A percentile compares a stretch with the other conserved stretches of the same genome.
Conservation (phyloP, 2,888 invertebrate genomes). For the Brachylomia viminalis region DNA sequence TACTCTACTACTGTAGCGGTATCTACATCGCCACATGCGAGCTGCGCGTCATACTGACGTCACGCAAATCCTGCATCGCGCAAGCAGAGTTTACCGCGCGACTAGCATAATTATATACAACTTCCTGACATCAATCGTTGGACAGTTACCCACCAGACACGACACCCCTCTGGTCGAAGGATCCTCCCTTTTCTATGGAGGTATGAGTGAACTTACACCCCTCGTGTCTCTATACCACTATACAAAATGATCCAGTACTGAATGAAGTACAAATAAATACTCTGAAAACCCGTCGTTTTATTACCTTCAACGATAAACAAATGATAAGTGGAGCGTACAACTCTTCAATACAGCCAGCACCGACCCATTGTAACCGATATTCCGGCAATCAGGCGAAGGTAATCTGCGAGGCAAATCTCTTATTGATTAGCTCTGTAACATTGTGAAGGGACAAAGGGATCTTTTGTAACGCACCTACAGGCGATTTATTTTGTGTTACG, state of each 20-base stretch:
- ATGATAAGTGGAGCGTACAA: conserved; percentile 12
- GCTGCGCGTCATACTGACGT: too few relatives aligned
- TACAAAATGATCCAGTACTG: not conserved
- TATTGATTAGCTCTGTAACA: conserved; percentile 31
- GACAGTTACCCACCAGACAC: too few relatives aligned
- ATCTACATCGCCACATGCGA: too few relatives aligned
- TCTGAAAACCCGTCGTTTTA: conserved; percentile 2
- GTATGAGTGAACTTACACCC: too few relatives aligned
- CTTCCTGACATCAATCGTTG: too few relatives aligned
- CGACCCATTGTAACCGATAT: conserved; percentile 38
- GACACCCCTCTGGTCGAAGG: too few relatives aligned
- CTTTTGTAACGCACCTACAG: conserved; percentile 11
- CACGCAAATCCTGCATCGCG: too few relatives aligned
- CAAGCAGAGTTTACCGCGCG: too few relatives aligned
- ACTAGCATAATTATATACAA: too few relatives aligned
- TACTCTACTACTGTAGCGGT: too few relatives aligned
- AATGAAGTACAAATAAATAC: conserved; percentile 3
- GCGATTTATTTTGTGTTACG: conserved; percentile 13
- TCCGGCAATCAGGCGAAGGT: conserved; percentile 30
- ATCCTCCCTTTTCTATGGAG: too few relatives aligned
- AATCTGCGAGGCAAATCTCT: conserved; percentile 41
- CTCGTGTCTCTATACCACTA: too few relatives aligned
- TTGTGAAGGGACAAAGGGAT: conserved; percentile 27
- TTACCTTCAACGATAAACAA: conserved; percentile 29
- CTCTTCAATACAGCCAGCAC: conserved; percentile 34